phyloP scores from a whole-genome alignment of 1,140 invertebrate species.

The Bombus terrestris region DNA sequence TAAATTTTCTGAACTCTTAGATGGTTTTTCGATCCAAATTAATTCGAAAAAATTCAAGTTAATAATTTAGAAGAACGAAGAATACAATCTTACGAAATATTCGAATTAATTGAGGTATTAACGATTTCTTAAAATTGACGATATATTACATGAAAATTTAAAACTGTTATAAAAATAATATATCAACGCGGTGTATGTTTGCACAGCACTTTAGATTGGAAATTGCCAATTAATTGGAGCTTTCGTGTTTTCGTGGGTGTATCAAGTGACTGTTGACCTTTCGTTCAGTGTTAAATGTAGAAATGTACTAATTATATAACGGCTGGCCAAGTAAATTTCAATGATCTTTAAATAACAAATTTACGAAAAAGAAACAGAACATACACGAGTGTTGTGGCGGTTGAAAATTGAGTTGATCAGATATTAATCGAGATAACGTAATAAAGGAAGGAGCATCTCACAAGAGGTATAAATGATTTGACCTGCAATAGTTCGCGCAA shows the following conservation, averaged over 20 bases:
- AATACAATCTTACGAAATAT: neutral
- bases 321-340: too few species aligned
- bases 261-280: neutral
- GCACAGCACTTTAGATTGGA: neutral
- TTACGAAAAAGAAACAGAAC: too few species aligned
- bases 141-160: neutral
- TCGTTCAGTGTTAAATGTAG: neutral
- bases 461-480: neutral
- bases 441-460: neutral
- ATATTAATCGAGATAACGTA: neutral
- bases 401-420: neutral
- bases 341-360: too few species aligned
- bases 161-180: neutral
- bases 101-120: too few species aligned
- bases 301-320: too few species aligned
- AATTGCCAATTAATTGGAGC: neutral
- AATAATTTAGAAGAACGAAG: neutral
- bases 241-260: neutral
- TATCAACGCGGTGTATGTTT: neutral
- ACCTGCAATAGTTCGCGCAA: neutral
- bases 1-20: neutral
- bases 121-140: neutral
- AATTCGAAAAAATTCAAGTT: neutral
- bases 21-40: neutral
- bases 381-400: too few species aligned